Evolutionary conservation across 2,797 vertebrate genomes (phyloP).

Genomic region (Thunnus albacares): DNA sequence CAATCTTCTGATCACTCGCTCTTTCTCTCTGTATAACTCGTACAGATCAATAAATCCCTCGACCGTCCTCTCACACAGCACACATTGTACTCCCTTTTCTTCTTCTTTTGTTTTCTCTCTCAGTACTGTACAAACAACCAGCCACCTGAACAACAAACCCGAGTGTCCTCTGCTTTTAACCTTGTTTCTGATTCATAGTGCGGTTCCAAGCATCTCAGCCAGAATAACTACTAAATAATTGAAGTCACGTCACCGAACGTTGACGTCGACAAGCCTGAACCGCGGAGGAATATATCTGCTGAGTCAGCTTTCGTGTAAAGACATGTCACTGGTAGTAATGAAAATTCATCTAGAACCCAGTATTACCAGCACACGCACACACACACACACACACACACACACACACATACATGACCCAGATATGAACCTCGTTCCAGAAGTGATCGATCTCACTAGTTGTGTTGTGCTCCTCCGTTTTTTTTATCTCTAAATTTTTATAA

Average conservation of each 20-base stretch:
- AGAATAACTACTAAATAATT: background rate
- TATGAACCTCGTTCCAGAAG: background rate
- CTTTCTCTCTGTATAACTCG: background rate
- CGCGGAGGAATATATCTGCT: background rate
- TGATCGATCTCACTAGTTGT: background rate
- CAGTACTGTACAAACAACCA: background rate
- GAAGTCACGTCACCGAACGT: background rate
- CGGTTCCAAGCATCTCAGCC: too few relatives aligned
- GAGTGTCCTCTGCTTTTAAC: background rate
- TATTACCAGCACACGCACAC: background rate
- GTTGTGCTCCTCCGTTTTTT: background rate
- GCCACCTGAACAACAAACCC: background rate
- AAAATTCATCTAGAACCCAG: background rate
- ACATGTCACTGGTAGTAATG: background rate
- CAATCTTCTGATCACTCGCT: background rate
- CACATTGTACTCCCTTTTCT: background rate
- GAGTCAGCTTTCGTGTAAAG: conserved; percentile 6
- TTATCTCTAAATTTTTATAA: too few relatives aligned
- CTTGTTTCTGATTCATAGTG: background rate
- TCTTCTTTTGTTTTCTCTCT: background rate
- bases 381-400: background rate
- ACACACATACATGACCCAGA: conserved; percentile 2
- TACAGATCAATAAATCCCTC: background rate
- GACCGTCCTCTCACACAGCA: background rate
- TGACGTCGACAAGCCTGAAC: background rate